Base-by-base conservation (phyloP, 1,140 invertebrate species). In the Trypoxylus dichotomus region DNA sequence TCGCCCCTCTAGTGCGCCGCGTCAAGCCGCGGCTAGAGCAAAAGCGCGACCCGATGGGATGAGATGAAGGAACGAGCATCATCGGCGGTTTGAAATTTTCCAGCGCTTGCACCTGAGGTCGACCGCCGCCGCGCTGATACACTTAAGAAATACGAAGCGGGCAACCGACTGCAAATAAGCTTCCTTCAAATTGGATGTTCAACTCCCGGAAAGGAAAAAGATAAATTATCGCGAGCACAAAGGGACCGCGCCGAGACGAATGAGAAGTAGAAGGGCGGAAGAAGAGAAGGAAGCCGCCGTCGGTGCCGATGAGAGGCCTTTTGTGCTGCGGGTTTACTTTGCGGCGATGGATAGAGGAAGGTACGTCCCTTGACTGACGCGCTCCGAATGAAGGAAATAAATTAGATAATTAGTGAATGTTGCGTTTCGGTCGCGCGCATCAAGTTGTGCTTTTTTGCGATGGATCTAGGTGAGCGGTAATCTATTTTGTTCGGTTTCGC, bases 131-230 rank as follows among this genome's bases (percentile, higher is more conserved):
- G 72, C 68, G 60, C 60, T 72, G 75, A 76, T 73, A 76, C 43
- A 79, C 75, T 54, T 41, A 21, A 10, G 68, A 78, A 78, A 76
- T 78, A 78, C 24, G 58, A 21, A 78, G 47, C 41, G 58, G 72
- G 77, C 79, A 79, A 79, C 74, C 60, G 78, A 79, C 78, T 79
- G 78, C 79, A 79, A 80, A 80, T 80, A 80, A 80, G 79, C 79
- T 80, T 79, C 79, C 78, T 79, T 80, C 79, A 81, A 81, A 81
- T 81, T 81, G 80, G 80, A 79, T 81, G 80, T 79, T 79, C 79
- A 81, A 79, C 78, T 79, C 77, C 79, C 76, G 79, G 80, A 79
- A 79, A 41, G 74, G 77, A 74, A 79, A 81, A 79, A 81, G 80
- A 81, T 81, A 81, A 81, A 81, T 81, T 79, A 79, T 79, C 78